phyloP scores from a whole-genome alignment of 2,797 vertebrate species.

The Scarus forsteni region DNA sequence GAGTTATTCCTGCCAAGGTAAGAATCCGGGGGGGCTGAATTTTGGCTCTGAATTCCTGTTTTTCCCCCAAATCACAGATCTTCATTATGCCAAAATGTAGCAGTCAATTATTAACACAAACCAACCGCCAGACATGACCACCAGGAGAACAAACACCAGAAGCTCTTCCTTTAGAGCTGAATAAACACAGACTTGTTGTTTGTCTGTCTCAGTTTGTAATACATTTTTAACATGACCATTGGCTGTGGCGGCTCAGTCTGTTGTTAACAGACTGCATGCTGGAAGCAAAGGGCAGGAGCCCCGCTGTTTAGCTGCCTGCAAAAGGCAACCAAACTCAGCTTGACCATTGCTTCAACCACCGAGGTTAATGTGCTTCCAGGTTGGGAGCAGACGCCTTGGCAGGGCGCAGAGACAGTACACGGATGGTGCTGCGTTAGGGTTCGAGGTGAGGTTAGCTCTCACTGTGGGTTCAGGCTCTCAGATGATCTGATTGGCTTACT shows the following conservation, averaged over 20 bases:
- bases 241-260: background rate
- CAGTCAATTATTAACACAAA: slow-evolving; percentile 5
- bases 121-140: background rate
- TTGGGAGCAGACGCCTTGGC: slow-evolving; percentile 10
- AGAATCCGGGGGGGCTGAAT: background rate
- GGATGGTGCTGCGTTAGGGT: slow-evolving; percentile 8
- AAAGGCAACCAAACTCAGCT: slow-evolving; percentile 6
- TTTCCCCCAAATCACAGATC: background rate
- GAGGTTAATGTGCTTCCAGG: slow-evolving; percentile 19
- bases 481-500: slow-evolving; percentile 2
- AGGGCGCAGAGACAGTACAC: background rate
- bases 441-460: background rate
- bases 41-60: background rate
- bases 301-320: slow-evolving; percentile 9
- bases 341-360: slow-evolving; percentile 17
- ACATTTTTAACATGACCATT: background rate
- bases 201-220: background rate
- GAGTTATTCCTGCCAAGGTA: background rate
- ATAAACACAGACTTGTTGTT: background rate
- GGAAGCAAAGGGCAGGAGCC: slow-evolving; percentile 11
- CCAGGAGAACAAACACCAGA: background rate
- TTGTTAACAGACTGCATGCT: slow-evolving; percentile 5
- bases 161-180: too few relatives aligned
- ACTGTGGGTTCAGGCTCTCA: slow-evolving; percentile 6
- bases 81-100: background rate